phyloP scores from a whole-genome alignment of 2,113 vertebrate species.

The Columba janthina region DNA sequence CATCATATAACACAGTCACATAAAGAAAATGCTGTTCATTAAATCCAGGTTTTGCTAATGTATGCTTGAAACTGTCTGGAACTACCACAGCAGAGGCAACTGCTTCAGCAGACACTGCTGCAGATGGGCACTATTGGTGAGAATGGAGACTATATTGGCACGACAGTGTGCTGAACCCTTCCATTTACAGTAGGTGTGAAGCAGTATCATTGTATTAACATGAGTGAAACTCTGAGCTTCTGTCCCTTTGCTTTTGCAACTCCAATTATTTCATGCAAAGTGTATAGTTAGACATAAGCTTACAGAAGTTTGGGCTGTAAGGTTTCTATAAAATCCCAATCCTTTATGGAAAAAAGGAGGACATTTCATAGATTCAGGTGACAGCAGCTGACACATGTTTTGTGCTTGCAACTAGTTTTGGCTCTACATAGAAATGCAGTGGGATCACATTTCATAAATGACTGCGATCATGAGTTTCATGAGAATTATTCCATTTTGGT shows the following conservation, averaged over 20 bases:
- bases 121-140: background rate
- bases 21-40: background rate
- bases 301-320: background rate
- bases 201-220: background rate
- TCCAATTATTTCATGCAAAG: background rate
- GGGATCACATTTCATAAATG: background rate
- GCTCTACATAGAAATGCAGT: background rate
- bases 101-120: background rate
- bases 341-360: background rate
- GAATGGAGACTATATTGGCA: background rate
- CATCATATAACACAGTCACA: fast-evolving
- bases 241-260: background rate
- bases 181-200: background rate
- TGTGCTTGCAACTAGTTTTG: background rate
- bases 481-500: background rate
- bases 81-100: background rate
- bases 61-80: background rate
- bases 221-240: background rate
- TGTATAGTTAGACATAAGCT: fast-evolving
- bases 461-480: background rate
- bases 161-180: background rate
- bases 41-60: background rate
- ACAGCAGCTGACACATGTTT: background rate
- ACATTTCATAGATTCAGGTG: background rate
- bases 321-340: background rate